Base-by-base conservation (phyloP, 2,113 vertebrate species). In the Macquaria australasica region DNA sequence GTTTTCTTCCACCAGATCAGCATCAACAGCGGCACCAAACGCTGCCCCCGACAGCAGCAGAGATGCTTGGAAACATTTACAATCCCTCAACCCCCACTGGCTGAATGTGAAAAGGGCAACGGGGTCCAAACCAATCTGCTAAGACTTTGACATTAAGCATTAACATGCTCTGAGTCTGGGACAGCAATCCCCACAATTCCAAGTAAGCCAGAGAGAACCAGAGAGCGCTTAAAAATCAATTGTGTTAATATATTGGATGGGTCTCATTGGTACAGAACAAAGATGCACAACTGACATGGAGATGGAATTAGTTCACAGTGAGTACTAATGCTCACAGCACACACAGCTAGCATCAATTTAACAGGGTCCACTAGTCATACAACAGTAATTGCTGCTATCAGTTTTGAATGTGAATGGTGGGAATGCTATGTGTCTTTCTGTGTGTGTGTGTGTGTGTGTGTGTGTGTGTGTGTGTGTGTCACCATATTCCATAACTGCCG, bases 181-280 rank as follows among this genome's bases (percentile, higher is more conserved):
- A 82, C 41, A 74, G 69, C 74, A 77, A 82, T 84, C 80, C 68
- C 81, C 41, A 58, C 62, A 73, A 81, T 82, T 77, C 72, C 87
- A 83, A 71, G 56, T 87, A 78, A 75, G 77, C 70, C 79, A 70
- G 73, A 79, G 37, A 67, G 63, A 51, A 45, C 10, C 10, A 45
- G 43, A 45, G 11, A 31, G 70, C 59, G 18, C 39, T 68, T 51
- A 50, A 73, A 75, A 88, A 83, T 77, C 21, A 72, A 90, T 75
- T 73, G 21, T n/a, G 48, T 69, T 53, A 58, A 71, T 74, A 41
- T 68, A 55, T 12, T 11, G 67, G 67, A 83, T 28, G 51, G 55
- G 62, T 73, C 64, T 86, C n/a, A 21, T 39, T 16, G 34, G 72
- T 53, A 37, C 21, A 23, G 34, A 85, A 28, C 14, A 83, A 34